These are phyloP conservation scores for Apantesis nais DNA, from an alignment of 2,888 invertebrate species.

Conservation along the genomic window DNA sequence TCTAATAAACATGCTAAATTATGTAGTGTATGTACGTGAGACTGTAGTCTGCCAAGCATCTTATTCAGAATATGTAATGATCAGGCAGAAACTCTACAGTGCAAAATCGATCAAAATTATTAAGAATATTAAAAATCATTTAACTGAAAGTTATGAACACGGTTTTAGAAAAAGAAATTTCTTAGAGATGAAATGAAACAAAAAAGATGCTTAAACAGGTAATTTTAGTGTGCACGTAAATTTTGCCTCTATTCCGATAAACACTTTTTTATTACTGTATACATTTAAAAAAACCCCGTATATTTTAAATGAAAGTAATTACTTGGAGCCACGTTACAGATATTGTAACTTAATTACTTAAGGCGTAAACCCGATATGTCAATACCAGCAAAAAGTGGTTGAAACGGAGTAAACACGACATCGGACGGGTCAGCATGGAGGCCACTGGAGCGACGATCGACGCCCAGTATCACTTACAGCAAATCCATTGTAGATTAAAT, in stretches of 20 bases:
- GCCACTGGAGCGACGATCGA: slow-evolving; percentile 46
- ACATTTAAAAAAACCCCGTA: no score
- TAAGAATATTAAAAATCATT: background rate
- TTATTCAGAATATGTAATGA: background rate
- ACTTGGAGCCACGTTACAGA: background rate
- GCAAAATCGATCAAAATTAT: background rate
- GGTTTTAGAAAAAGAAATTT: background rate
- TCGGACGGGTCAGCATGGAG: slow-evolving; percentile 44
- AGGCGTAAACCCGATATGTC: slow-evolving; percentile 45
- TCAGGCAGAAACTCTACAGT: background rate
- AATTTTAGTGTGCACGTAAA: no score
- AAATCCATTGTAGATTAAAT: slow-evolving; percentile 49
- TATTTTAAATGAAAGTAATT: background rate
- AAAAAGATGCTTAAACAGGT: background rate
- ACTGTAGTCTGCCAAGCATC: background rate
- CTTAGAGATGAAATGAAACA: no score
- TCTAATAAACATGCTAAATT: slow-evolving; percentile 11
- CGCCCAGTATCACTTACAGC: slow-evolving; percentile 62
- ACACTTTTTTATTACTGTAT: no score
- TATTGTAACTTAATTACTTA: slow-evolving; percentile 27
- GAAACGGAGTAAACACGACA: slow-evolving; percentile 54
- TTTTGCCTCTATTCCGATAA: no score
- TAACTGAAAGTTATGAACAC: background rate
- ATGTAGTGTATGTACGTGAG: slow-evolving; percentile 1
- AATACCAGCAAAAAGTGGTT: slow-evolving; percentile 60